Evolutionary conservation across 1,140 invertebrate genomes (phyloP), one percentile per base, ranked within the genome.

Genomic region (Heliconius hewitsoni): DNA sequence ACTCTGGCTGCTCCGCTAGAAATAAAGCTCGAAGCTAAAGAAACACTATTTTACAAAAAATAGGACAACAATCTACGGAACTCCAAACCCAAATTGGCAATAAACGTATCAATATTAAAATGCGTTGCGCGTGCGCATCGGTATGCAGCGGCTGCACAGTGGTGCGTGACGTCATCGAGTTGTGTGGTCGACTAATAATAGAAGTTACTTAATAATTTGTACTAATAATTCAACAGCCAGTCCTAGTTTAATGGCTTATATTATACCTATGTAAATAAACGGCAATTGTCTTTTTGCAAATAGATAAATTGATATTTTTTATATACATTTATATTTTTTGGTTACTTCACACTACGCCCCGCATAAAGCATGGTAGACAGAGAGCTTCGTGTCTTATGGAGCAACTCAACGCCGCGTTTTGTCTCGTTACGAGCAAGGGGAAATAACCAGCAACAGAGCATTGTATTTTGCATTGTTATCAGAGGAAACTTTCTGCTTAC

Each of bases 121-220:
- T 80, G 66, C 79, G 23, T 3, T 19, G 16, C 66, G 52, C 79
- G 79, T 73, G 50, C 42, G 27, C 39, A 76, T 81, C 79, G 37
- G 74, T 80, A 81, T 81, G 79, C 79, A 81, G 55, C 37, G 50
- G n/a, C 18, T 80, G 78, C 78, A 71, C 60, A 71, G 60, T 71
- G 73, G 13, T 13, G 71, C 27, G 57, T 81, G 79, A 81, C 79
- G 79, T 81, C 79, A 81, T 19, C 74, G 79, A 18, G 50, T 16
- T 81, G 79, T 81, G 79, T 81, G 79, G 79, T 77, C 79, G 50
- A 73, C 78, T 76, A 79, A 75, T 76, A 79, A 79, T 79, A 79
- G 73, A 79, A 27, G 46, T 71, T 77, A 72, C 66, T 39, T 27
- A 37, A 39, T 42, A 27, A 72, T 72, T 57, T 72, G 71, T 37